Evolutionary conservation across 53 echinoderm and acorn worm genomes (phyloP), one percentile per base, ranked within the genome.

Genomic region (Mesocentrotus franciscanus): DNA sequence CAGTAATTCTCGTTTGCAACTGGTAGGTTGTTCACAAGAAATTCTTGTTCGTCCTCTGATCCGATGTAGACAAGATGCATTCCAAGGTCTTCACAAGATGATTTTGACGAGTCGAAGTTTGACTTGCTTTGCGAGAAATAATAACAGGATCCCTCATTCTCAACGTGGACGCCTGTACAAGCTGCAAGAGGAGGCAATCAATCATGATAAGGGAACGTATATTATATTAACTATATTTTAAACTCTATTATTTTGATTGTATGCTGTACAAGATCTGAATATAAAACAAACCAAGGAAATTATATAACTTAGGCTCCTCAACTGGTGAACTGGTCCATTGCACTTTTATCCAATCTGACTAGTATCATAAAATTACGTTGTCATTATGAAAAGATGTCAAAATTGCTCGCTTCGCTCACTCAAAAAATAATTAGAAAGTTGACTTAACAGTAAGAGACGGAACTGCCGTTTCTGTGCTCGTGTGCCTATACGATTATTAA

Each of bases 11-110:
- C 0, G 27, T 57, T 16, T 26, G 8, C 27, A 71, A 0, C 15
- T 8, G 30, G 30, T 7, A 76, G 14, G 34, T 76, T 76, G 0
- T 76, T 30, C 4, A 13, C 34, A 10, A 76, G 76, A 26, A 79
- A 35, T 14, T 18, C 36, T 15, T 79, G 79, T 16, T 79, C 79
- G 5, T 17, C 79, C 17, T 35, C 18, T 6, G 79, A 79, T 79
- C 39, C 79, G 27, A 79, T 79, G 79, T 79, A 39, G 79, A 79
- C 79, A 17, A 79, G 16, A 16, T 78, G 36, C 78, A 78, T 78
- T 78, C 78, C 35, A 35, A 34, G 36, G 4, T 36, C 78, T 16
- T 79, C 36, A 39, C 36, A 79, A 0, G 79, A 35, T 39, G 79
- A 18, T 36, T 35, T 17, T 1, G 79, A 79, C 20, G 39, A 39